A percentile compares a stretch with the other conserved stretches of the same genome.
Evolutionary conservation across 2,888 invertebrate genomes (phyloP).

Genomic region (Drosophila kambysellisi): DNA sequence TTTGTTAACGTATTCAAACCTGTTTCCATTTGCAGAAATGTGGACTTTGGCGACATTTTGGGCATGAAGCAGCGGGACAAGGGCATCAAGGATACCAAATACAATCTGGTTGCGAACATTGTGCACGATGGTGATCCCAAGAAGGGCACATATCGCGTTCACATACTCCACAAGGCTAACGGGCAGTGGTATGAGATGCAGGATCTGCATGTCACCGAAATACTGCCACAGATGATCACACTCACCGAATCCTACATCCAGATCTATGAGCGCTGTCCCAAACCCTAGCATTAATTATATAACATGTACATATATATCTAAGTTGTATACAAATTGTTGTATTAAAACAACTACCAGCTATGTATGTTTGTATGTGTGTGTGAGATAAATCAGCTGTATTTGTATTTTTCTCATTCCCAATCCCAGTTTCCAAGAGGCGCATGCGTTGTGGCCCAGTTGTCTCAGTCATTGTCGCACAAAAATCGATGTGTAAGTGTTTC

Average conservation of each 20-base stretch:
- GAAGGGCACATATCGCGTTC: conserved; percentile 97
- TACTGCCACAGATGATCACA: conserved; percentile 99
- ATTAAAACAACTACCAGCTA: conserved; percentile 17
- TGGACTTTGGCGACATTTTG: conserved; percentile 98
- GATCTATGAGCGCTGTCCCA: conserved; percentile 87
- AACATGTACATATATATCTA: conserved; percentile 6
- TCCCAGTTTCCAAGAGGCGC: conserved; percentile 22
- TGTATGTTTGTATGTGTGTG: conserved; percentile 1
- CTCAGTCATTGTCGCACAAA: conserved; percentile 37
- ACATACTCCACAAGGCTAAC: conserved; percentile 95
- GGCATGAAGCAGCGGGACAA: conserved; percentile 92
- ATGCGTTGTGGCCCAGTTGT: conserved; percentile 52
- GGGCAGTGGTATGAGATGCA: conserved; percentile 96
- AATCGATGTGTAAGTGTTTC: conserved; percentile 57
- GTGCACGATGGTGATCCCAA: conserved; percentile 99
- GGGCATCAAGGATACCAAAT: conserved; percentile 92
- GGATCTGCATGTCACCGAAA: conserved; percentile 99
- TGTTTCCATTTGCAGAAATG: conserved; percentile 89
- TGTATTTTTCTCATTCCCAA: neutral
- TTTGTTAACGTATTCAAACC: neutral
- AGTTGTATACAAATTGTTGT: neutral
- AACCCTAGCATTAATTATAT: conserved; percentile 46
- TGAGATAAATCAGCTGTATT: neutral
- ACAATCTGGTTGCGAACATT: conserved; percentile 99
- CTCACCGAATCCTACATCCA: conserved; percentile 99